A percentile compares a stretch with the other conserved stretches of the same genome.
phyloP scores from a whole-genome alignment of 30 jellyfish, hydroid and myxozoan species.

The Chironex yamaguchii region DNA sequence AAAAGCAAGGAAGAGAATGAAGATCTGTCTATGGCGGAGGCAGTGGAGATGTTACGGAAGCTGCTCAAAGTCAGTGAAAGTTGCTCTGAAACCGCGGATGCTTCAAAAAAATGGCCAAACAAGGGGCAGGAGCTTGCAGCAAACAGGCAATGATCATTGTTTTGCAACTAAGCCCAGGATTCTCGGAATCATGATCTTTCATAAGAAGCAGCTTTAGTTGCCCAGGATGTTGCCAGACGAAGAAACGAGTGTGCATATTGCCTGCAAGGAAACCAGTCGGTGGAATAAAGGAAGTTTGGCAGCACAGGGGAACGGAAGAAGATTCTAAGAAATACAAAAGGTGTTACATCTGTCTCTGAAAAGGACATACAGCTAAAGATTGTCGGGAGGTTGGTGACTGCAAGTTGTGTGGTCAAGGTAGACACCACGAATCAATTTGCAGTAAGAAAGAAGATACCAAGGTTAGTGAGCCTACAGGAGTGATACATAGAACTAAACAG shows the following conservation, averaged over 20 bases:
- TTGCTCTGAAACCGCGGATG: neutral
- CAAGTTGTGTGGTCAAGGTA: neutral
- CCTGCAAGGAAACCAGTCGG: neutral
- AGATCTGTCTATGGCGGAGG: neutral
- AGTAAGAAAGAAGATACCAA: too few relatives aligned
- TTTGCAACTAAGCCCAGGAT: neutral
- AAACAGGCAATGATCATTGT: too few relatives aligned
- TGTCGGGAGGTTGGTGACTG: constrained; percentile 15
- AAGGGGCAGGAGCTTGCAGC: neutral
- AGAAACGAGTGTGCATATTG: constrained; percentile 20
- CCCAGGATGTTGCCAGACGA: neutral
- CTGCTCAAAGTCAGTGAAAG: constrained; percentile 17
- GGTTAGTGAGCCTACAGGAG: constrained; percentile 47
- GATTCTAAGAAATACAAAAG: neutral
- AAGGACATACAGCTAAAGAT: constrained; percentile 3
- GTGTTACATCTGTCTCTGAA: constrained; percentile 18
- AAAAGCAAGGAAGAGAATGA: neutral
- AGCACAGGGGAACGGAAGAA: constrained; percentile 4
- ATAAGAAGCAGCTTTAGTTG: constrained; percentile 27
- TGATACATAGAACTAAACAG: neutral
- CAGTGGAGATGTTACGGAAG: neutral
- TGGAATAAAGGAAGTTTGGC: constrained; percentile 4
- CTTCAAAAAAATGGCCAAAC: neutral
- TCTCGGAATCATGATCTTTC: too few relatives aligned
- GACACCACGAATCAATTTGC: constrained; percentile 46